Evolutionary conservation across 1,140 invertebrate species (phyloP), one percentile per base, ranked within the genome.

Genomic region (Prorops nasuta): DNA sequence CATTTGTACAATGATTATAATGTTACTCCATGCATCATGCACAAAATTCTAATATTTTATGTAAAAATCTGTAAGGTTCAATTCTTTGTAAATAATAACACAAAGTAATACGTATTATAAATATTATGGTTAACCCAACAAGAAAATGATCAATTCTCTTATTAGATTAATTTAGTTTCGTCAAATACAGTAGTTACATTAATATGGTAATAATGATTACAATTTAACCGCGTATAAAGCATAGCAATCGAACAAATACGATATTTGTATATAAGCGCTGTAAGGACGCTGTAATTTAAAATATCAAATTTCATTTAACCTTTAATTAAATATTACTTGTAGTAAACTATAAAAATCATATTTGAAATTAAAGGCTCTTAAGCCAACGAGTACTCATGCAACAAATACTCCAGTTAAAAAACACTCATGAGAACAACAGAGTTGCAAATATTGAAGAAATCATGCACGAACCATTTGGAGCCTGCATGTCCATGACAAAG

Each of bases 401-500:
- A 10, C 4, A 6, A 28, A 28, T 6, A 28, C 10, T 4, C 24
- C 24, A 28, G 10, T 6, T 28, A 28, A 15, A 35, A 35, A 35
- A 14, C 24, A 28, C 21, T 21, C 6, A 19, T 19, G 39, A 19
- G 4, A 38, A n/a, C n/a, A n/a, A n/a, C n/a, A n/a, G n/a, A n/a
- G n/a, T n/a, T n/a, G n/a, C n/a, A n/a, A n/a, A n/a, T n/a, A n/a
- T n/a, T n/a, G 45, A 38, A 37, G 54, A 60, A 64, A 65, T 49
- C 55, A 60, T 49, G 50, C 64, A 71, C 72, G 61, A 71, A 77
- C 74, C 76, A 71, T 79, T 77, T 54, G 76, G 69, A 51, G 77
- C 72, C 64, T 77, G 74, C 77, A 79, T 78, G 54, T 76, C 73
- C 73, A 76, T 76, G 71, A 69, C 68, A 71, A 71, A 71, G 67